Evolutionary conservation across 1,140 invertebrate genomes (phyloP).

Genomic region (Drosophila sturtevanti): DNA sequence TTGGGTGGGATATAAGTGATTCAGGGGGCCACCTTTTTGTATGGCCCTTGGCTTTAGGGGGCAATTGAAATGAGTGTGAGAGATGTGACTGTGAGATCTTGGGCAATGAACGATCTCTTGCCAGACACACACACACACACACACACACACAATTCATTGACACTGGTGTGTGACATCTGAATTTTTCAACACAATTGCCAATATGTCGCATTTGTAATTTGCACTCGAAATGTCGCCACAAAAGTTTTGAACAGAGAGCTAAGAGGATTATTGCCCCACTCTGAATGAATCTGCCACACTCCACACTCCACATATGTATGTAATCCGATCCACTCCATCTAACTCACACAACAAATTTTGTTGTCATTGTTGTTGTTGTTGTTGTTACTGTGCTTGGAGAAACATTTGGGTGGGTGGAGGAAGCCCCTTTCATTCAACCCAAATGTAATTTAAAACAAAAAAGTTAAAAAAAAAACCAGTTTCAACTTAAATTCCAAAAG

Average conservation of each 20-base stretch:
- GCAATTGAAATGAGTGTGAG: slow-evolving; percentile 16
- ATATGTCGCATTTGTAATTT: slow-evolving; percentile 8
- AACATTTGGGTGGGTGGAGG: slow-evolving; percentile 50
- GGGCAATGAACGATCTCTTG: slow-evolving; percentile 7
- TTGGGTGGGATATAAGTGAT: slow-evolving; percentile 1
- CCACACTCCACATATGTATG: slow-evolving; percentile 22
- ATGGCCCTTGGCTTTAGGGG: slow-evolving; percentile 6
- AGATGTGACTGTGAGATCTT: slow-evolving; percentile 13
- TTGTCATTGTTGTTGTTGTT: slow-evolving; percentile 1
- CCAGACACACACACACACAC: not conserved
- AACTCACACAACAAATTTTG: slow-evolving; percentile 22
- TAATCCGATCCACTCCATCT: slow-evolving; percentile 55
- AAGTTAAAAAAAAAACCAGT: slow-evolving; percentile 28
- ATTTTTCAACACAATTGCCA: slow-evolving; percentile 4
- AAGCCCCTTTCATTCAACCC: slow-evolving; percentile 41
- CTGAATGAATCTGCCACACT: slow-evolving; percentile 9
- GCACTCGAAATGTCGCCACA: slow-evolving; percentile 14
- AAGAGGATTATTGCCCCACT: slow-evolving; percentile 46
- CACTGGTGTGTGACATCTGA: slow-evolving; percentile 2
- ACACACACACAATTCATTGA: not conserved
- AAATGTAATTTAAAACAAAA: slow-evolving; percentile 25
- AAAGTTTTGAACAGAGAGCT: slow-evolving; percentile 31
- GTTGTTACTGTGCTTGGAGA: slow-evolving; percentile 33
- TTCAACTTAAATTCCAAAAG: slow-evolving; percentile 40
- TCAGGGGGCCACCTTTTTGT: slow-evolving; percentile 3